Base-by-base conservation (phyloP, 1,140 invertebrate genomes). In the Ptiloglossa arizonensis region DNA sequence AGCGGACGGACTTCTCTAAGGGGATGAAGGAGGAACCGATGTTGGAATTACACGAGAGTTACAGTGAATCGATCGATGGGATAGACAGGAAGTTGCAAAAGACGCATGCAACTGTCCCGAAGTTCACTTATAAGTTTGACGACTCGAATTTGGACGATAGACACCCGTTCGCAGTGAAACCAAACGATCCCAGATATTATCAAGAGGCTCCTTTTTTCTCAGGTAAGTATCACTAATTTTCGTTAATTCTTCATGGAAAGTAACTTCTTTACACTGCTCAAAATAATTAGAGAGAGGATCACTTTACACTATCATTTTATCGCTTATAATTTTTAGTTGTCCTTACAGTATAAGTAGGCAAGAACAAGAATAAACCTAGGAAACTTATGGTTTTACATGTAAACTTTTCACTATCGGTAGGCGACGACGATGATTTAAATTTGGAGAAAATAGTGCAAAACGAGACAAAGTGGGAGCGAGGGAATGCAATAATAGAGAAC, bases 151-250 rank as follows among this genome's bases (percentile, higher is more conserved):
- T 85, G 22, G 54, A 82, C 41, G 86, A 91, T 22, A 86, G 86
- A 19, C 80, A 79, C 50, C 88, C 86, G 8, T 93, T 93, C 56
- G 92, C 92, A 0, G 87, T 93, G 6, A 87, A 83, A 15, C 93
- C 93, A 2, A 91, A 92, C 27, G 91, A 93, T 79, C 91, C 90
- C 0, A 89, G 91, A 66, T 93, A 89, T 78, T 93, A 92, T 56
- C 67, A 87, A 35, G 78, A 88, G 0, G 24, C 13, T 8, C 32
- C 67, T 11, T 81, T 83, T 44, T 60, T 29, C 1, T 52, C 60
- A 1, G 80, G 82, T 87, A 71, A 64, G 67, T 41, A 6, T 19
- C 15, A n/a, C n/a, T n/a, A n/a, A n/a, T n/a, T n/a, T n/a, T n/a
- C n/a, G n/a, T n/a, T n/a, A n/a, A n/a, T n/a, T n/a, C n/a, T n/a